Evolutionary conservation across 92 coral and sea anemone species (phyloP).

Genomic region (Heteractis magnifica): DNA sequence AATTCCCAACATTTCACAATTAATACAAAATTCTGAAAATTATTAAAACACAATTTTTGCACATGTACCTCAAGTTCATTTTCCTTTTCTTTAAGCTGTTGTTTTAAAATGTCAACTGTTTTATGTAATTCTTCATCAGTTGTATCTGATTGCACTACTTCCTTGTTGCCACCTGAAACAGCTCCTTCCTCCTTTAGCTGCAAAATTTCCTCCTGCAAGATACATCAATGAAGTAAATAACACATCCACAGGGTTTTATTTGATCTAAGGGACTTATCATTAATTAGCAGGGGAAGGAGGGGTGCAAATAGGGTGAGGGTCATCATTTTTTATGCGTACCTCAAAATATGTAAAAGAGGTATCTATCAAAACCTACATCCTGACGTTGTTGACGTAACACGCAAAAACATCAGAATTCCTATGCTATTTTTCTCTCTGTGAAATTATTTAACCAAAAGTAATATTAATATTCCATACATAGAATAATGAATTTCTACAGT

Average conservation of each 20-base stretch:
- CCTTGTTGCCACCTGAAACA: conserved; percentile 10
- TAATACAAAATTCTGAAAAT: too few relatives aligned
- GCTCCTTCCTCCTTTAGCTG: conserved; percentile 35
- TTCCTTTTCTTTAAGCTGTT: conserved; percentile 52
- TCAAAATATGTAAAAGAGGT: too few relatives aligned
- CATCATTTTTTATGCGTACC: too few relatives aligned
- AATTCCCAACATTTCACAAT: too few relatives aligned
- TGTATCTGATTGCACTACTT: conserved; percentile 29
- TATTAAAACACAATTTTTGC: too few relatives aligned
- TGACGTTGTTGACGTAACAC: neutral
- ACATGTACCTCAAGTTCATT: conserved; percentile 42
- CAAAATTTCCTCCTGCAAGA: conserved; percentile 47
- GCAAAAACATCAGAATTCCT: too few relatives aligned
- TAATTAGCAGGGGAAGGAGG: neutral
- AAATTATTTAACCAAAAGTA: too few relatives aligned
- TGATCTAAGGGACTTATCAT: neutral
- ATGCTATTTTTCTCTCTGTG: too few relatives aligned
- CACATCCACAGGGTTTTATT: neutral
- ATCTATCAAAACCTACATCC: neutral
- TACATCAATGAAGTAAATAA: neutral
- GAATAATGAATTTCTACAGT: too few relatives aligned
- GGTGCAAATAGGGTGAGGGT: too few relatives aligned
- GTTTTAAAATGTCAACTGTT: conserved; percentile 42
- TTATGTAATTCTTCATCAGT: conserved; percentile 34
- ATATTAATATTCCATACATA: too few relatives aligned